Evolutionary conservation across 2,113 vertebrate species (phyloP), one percentile per base, ranked within the genome.

Genomic region (Phycodurus eques): DNA sequence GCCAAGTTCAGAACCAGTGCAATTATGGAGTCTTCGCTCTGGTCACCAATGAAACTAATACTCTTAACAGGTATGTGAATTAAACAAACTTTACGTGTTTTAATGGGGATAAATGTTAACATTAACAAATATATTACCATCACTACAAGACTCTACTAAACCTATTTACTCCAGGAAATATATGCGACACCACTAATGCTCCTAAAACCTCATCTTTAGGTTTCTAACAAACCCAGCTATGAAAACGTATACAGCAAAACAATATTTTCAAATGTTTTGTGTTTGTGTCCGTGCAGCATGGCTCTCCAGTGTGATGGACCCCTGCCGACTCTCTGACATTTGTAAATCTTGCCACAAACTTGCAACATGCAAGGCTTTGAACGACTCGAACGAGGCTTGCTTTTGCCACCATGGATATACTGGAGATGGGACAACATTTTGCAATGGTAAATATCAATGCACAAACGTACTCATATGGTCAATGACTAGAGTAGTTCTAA

Each of bases 31-130:
- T 89, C 83, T 82, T 88, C 90, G 44, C 84, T 90, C 70, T 90
- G 84, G 84, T 89, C 87, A 79, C 85, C 89, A 75, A 92, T 93
- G 89, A 94, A 93, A 90, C 91, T 93, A 76, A 70, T 93, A 83
- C 81, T 94, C 90, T 92, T 93, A 60, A 87, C 91, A 90, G 93
- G 93, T 94, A 93, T 43, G 90, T 89, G 51, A 65, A 14, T 54
- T 14, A 8, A 12, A 2, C 4, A 35, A 53, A 51, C 19, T 66
- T 46, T 46, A 46, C 3, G 44, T 43, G 61, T 8, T 22, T 44
- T 13, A 22, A n/a, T 42, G 17, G 17, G 49, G 17, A 4, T 5
- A 2, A 51, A 39, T 63, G 61, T 19, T 61, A 11, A n/a, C 19
- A 22, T 56, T 9, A 51, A 59, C 56, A 27, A 59, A 14, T 2